phyloP scores from a whole-genome alignment of 92 coral and sea anemone genomes.

The Phenganax subtilis region DNA sequence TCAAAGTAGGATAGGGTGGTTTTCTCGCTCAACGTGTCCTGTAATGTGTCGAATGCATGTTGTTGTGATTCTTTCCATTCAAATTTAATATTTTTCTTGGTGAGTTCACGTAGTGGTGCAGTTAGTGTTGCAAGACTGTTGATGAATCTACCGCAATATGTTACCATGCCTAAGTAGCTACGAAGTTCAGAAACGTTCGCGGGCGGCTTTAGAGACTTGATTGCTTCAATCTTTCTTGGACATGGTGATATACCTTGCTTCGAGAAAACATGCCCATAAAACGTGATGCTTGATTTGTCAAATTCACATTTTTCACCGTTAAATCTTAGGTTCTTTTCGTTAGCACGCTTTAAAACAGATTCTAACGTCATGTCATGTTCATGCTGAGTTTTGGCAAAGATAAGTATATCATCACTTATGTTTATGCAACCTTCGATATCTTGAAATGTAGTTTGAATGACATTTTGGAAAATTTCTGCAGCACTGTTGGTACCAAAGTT shows the following conservation, averaged over 20 bases:
- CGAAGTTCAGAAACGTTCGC: neutral
- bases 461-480: neutral
- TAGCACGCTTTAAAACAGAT: too few species aligned
- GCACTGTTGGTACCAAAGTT: neutral
- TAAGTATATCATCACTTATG: conserved; percentile 3
- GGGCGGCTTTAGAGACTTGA: too few species aligned
- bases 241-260: neutral
- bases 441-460: neutral
- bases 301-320: too few species aligned
- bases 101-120: neutral
- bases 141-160: neutral
- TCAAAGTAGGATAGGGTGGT: neutral
- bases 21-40: too few species aligned
- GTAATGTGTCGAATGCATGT: neutral
- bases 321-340: too few species aligned
- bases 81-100: neutral
- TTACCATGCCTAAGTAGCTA: conserved; percentile 11
- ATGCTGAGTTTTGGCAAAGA: neutral
- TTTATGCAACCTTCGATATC: neutral
- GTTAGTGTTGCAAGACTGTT: too few species aligned
- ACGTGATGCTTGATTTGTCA: neutral
- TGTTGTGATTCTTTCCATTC: conserved; percentile 14
- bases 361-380: neutral
- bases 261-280: conserved; percentile 4
- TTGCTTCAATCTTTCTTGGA: neutral